Percentiles rank a stretch among this genome's conserved stretches.
Conservation (phyloP, 2,113 vertebrate species). For the Petrocephalus zakoni region DNA sequence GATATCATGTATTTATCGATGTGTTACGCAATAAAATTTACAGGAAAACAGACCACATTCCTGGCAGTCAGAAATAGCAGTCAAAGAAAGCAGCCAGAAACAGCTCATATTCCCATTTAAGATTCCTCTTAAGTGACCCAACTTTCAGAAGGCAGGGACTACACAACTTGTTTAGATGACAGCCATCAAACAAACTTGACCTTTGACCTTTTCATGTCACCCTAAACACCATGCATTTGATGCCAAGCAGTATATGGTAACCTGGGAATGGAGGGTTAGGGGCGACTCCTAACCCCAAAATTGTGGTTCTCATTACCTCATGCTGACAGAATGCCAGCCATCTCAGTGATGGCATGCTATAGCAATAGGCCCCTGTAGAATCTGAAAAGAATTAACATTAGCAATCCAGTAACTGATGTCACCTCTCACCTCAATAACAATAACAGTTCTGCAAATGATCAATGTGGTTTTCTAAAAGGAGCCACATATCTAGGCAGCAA, state of each 20-base stretch:
- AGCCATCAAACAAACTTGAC: constrained; percentile 46
- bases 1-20: not conserved
- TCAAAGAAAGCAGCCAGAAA: constrained; percentile 2
- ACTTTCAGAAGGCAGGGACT: constrained; percentile 1
- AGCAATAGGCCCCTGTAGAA: constrained; percentile 45
- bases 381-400: constrained; percentile 39
- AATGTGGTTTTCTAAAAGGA: not conserved
- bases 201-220: constrained; percentile 54
- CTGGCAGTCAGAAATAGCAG: not conserved
- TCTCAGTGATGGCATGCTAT: constrained; percentile 44
- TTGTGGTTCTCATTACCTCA: constrained; percentile 62
- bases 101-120: not conserved
- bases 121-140: not conserved
- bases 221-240: constrained; percentile 42
- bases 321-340: constrained; percentile 56
- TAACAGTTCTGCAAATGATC: not conserved
- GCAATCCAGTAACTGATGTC: constrained; percentile 1
- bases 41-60: not conserved
- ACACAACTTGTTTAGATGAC: constrained; percentile 53
- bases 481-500: not conserved
- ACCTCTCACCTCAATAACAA: constrained; percentile 1
- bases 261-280: constrained; percentile 30
- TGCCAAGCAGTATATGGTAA: constrained; percentile 49
- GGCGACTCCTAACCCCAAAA: constrained; percentile 36
- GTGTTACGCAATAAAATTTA: not conserved